These are phyloP conservation scores for Drosophila putrida DNA, from an alignment of 2,888 invertebrate genomes.

Conservation along the genomic window DNA sequence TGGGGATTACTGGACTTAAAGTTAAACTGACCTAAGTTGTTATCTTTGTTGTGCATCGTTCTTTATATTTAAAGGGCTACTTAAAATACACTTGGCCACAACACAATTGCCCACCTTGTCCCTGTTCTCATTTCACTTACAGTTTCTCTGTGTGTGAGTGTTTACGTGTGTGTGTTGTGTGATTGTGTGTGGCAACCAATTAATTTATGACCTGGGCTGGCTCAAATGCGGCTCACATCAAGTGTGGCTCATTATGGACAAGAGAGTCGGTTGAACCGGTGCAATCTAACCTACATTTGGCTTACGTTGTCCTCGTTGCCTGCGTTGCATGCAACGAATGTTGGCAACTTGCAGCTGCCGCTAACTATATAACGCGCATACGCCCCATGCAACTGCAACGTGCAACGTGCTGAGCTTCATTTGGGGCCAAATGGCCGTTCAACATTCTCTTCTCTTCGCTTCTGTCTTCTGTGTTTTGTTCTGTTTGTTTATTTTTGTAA, in stretches of 20 bases:
- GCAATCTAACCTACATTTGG: slow-evolving; percentile 69
- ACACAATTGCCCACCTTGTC: slow-evolving; percentile 43
- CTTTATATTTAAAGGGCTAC: slow-evolving; percentile 4
- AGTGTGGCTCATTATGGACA: slow-evolving; percentile 55
- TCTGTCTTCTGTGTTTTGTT: neutral
- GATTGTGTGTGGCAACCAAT: slow-evolving; percentile 46
- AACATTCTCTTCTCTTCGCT: slow-evolving; percentile 13
- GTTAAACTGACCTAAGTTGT: too few relatives aligned
- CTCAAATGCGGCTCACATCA: slow-evolving; percentile 49
- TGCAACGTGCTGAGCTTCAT: slow-evolving; percentile 38
- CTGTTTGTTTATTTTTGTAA: slow-evolving; percentile 62
- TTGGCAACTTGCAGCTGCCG: slow-evolving; percentile 39
- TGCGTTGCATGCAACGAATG: slow-evolving; percentile 7
- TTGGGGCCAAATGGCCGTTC: slow-evolving; percentile 43
- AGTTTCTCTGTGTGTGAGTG: slow-evolving; percentile 13
- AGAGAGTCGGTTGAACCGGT: slow-evolving; percentile 26
- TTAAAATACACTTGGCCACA: slow-evolving; percentile 28
- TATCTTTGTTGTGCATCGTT: too few relatives aligned
- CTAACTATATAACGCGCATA: slow-evolving; percentile 46
- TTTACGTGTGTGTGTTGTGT: slow-evolving; percentile 11
- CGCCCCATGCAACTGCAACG: slow-evolving; percentile 36
- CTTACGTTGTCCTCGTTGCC: slow-evolving; percentile 45
- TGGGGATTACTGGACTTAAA: neutral
- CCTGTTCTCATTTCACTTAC: slow-evolving; percentile 37
- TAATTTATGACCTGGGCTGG: slow-evolving; percentile 61